Evolutionary conservation across 2,113 vertebrate species (phyloP).

Genomic region (Epinephelus lanceolatus): DNA sequence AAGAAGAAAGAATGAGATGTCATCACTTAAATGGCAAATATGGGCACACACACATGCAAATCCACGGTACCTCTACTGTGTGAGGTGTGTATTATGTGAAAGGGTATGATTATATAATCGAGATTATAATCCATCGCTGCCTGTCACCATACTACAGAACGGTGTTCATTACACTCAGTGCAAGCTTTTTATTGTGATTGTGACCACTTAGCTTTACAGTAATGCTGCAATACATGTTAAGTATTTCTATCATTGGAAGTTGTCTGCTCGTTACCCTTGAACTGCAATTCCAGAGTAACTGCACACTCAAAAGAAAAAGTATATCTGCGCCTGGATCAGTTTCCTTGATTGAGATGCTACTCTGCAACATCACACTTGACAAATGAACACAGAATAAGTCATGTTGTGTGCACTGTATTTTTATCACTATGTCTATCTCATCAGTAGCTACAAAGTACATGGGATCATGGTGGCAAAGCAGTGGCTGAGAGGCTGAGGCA

Average conservation of each 20-base stretch:
- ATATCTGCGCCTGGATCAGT: neutral
- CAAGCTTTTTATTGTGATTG: neutral
- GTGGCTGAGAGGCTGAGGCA: constrained; percentile 16
- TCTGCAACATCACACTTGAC: neutral
- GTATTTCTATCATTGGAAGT: neutral
- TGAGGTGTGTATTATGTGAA: neutral
- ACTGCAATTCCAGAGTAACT: neutral
- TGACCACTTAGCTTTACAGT: neutral
- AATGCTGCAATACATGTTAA: neutral
- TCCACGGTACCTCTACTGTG: neutral
- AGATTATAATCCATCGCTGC: neutral
- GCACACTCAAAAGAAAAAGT: neutral
- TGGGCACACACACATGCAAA: neutral
- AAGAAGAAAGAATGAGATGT: constrained; percentile 19
- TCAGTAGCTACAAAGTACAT: neutral
- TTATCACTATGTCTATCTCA: constrained; percentile 8
- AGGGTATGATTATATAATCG: neutral
- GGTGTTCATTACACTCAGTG: neutral
- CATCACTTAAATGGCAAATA: neutral
- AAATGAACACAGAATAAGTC: neutral
- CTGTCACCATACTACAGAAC: neutral
- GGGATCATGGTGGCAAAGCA: constrained; percentile 10
- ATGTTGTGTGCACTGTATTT: neutral
- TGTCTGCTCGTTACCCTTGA: neutral
- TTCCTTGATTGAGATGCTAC: constrained; percentile 3